A percentile compares a stretch with the other conserved stretches of the same genome.
These are phyloP conservation scores for Lepidurus couesii DNA, from an alignment of 1,140 invertebrate species.

Conservation along the genomic window DNA sequence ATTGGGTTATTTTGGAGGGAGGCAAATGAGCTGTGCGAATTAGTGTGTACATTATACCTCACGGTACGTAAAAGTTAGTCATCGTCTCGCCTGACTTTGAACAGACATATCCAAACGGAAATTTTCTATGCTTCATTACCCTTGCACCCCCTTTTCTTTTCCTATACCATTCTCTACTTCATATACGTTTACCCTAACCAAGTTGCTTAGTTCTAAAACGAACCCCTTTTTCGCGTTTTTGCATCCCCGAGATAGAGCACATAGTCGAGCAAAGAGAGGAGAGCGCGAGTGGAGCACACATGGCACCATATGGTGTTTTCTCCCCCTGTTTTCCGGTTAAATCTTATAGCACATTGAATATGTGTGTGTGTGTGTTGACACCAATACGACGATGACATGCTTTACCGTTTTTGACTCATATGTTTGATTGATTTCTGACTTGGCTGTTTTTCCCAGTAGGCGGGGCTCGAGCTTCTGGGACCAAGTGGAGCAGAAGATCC, in stretches of 20 bases:
- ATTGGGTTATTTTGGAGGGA: neutral
- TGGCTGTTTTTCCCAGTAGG: neutral
- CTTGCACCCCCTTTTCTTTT: slow-evolving; percentile 9
- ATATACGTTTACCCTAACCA: neutral
- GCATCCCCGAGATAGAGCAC: no score
- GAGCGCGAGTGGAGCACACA: neutral
- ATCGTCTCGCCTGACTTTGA: slow-evolving; percentile 18
- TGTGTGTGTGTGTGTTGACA: neutral
- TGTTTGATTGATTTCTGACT: slow-evolving; percentile 15
- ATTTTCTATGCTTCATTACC: slow-evolving; percentile 6
- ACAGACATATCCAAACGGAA: neutral
- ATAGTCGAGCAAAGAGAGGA: no score
- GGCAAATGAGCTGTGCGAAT: neutral
- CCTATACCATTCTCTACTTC: neutral
- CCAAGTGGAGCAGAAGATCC: slow-evolving; percentile 14
- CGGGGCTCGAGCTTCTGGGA: neutral
- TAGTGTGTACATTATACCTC: neutral
- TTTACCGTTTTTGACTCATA: neutral
- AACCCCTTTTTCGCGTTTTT: neutral
- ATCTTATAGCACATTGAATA: neutral
- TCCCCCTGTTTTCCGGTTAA: neutral
- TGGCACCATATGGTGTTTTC: slow-evolving; percentile 8
- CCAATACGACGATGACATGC: neutral
- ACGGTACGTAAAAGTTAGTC: slow-evolving; percentile 1
- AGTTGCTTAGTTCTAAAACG: slow-evolving; percentile 5